A percentile compares a stretch with the other conserved stretches of the same genome.
Conservation (phyloP, 2,797 vertebrate genomes). For the Mus minutoides region DNA sequence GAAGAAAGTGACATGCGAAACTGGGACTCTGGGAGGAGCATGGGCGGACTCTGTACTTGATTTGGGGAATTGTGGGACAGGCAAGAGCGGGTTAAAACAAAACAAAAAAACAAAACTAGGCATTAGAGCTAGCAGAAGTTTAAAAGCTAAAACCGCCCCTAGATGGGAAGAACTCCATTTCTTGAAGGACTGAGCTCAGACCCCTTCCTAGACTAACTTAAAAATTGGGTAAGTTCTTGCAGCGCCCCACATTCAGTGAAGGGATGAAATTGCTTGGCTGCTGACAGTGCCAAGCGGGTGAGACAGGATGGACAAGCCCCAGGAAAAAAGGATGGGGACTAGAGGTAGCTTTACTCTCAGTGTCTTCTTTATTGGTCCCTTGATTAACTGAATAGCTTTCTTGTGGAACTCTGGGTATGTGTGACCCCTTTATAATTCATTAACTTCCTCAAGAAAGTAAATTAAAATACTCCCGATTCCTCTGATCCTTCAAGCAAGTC, state of each 20-base stretch:
- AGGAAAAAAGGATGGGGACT: conserved; percentile 6
- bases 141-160: background rate
- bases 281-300: background rate
- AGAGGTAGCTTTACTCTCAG: background rate
- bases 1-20: background rate
- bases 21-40: background rate
- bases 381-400: background rate
- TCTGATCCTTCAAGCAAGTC: background rate
- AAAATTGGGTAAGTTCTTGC: conserved; percentile 19
- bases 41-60: background rate
- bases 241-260: background rate
- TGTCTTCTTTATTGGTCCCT: background rate
- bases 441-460: conserved; percentile 7
- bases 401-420: conserved; percentile 4
- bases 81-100: background rate
- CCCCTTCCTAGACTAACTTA: background rate
- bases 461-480: background rate
- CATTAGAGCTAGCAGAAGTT: background rate
- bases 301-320: background rate
- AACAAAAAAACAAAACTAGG: background rate
- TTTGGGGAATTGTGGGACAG: background rate
- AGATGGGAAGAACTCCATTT: background rate
- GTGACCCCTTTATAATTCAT: background rate
- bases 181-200: background rate
- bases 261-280: background rate